A percentile compares a stretch with the other conserved stretches of the same genome.
phyloP scores from a whole-genome alignment of 2,888 invertebrate genomes.

The Drosophila atripex region DNA sequence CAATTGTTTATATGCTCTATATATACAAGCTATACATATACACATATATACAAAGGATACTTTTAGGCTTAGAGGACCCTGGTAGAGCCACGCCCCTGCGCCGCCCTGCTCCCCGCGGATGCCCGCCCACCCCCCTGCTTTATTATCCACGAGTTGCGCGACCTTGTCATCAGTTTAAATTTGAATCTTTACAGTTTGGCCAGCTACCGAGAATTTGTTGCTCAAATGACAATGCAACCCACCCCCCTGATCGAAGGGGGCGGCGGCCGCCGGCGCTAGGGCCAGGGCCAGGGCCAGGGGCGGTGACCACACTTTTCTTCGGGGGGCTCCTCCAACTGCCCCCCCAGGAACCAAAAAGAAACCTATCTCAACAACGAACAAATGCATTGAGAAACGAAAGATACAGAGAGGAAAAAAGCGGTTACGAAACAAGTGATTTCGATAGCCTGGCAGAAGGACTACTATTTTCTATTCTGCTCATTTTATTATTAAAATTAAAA shows the following conservation, averaged over 20 bases:
- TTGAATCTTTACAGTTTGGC: conserved; percentile 72
- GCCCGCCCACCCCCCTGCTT: conserved; percentile 28
- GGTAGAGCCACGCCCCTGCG: conserved; percentile 4
- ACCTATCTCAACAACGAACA: conserved; percentile 67
- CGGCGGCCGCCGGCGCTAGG: conserved; percentile 18
- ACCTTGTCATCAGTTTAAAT: conserved; percentile 73
- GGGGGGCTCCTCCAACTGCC: background rate
- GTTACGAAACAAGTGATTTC: conserved; percentile 29
- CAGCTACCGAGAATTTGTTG: conserved; percentile 64
- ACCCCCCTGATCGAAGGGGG: conserved; percentile 19
- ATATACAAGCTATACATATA: conserved; percentile 46
- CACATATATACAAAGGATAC: conserved; percentile 48
- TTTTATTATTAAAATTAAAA: background rate
- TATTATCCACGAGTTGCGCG: conserved; percentile 23
- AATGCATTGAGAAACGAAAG: conserved; percentile 60
- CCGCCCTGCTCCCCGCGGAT: background rate
- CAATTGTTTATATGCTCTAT: conserved; percentile 69
- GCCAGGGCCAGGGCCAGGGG: conserved; percentile 2
- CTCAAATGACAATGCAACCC: conserved; percentile 63
- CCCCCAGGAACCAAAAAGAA: background rate
- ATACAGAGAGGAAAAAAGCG: conserved; percentile 6
- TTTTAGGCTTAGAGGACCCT: conserved; percentile 39
- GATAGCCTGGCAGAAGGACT: conserved; percentile 16
- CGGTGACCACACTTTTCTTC: background rate
- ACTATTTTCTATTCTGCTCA: background rate